Base-by-base conservation (phyloP, 2,888 invertebrate species). In the Nudaria mundana region DNA sequence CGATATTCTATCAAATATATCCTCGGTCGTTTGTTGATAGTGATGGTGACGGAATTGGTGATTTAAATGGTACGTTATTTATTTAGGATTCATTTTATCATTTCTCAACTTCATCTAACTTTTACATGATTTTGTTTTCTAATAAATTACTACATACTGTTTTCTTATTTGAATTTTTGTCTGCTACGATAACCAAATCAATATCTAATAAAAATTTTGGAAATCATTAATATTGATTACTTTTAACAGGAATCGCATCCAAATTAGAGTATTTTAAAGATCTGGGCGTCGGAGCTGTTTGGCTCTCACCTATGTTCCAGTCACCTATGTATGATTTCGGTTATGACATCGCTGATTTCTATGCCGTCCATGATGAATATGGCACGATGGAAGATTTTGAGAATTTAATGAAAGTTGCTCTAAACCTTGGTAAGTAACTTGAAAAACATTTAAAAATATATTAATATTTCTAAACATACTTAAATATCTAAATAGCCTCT, bases 241-340 rank as follows among this genome's bases (percentile, higher is more conserved):
- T 28, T 10, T 30, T 25, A 42, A 3, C 45, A 93, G 93, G 93
- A 31, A 91, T 93, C 26, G 89, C 89, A 3, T 88, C 90, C 14
- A 92, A 90, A 66, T 66, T 93, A 39, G 84, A 90, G 29, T 92
- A 95, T 58, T 81, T 95, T 40, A 90, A 90, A 36, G 92, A 92
- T 24, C 67, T 93, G 5, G 93, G 93, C 5, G 90, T 93, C 10
- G 91, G 89, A 0, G 92, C 93, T 3, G 88, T 94, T 23, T 95
- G 95, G 94, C 63, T 96, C 5, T 94, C 93, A 37, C 95, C 95
- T 0, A 92, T 96, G 56, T 89, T 83, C 56, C 83, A 90, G 48
- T 94, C 94, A 0, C 95, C 95, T 0, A 94, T 94, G 94, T 91
- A 90, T 7, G 95, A 95, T 69, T 94, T 94, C 66, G 95, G 95